These are phyloP conservation scores for Amphimallon solstitiale DNA, from an alignment of 2,888 invertebrate species.

Conservation along the genomic window DNA sequence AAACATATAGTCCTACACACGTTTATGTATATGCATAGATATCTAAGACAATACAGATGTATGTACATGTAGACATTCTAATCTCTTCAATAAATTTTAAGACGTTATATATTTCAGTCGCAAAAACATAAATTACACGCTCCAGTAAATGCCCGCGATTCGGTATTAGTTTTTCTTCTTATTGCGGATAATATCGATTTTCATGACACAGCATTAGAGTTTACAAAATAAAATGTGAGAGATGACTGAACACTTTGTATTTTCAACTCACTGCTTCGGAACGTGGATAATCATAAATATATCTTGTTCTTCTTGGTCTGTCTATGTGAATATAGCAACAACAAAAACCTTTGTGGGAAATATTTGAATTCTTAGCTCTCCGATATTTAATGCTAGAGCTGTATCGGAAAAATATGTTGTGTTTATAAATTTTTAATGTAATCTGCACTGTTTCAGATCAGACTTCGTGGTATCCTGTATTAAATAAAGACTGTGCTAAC, in stretches of 20 bases:
- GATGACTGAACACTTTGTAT: slow-evolving; percentile 11
- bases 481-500: too few species aligned
- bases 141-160: slow-evolving; percentile 26
- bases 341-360: too few species aligned
- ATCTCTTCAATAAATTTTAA: slow-evolving; percentile 18
- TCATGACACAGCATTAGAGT: slow-evolving; percentile 32
- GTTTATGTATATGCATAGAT: background rate
- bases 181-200: slow-evolving; percentile 32
- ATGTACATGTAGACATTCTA: slow-evolving; percentile 6
- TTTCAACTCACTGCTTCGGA: background rate
- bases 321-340: too few species aligned
- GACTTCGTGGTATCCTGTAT: too few species aligned
- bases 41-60: background rate
- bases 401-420: too few species aligned
- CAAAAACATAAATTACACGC: slow-evolving; percentile 30
- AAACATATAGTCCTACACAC: too few species aligned
- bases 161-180: slow-evolving; percentile 28
- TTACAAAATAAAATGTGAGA: slow-evolving; percentile 3
- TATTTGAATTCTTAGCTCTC: too few species aligned
- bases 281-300: too few species aligned
- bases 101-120: slow-evolving; percentile 15
- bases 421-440: too few species aligned
- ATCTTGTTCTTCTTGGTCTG: too few species aligned
- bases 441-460: too few species aligned
- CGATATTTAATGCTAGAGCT: too few species aligned